Conservation (phyloP, 1,140 invertebrate genomes). For the Eumaeus atala region DNA sequence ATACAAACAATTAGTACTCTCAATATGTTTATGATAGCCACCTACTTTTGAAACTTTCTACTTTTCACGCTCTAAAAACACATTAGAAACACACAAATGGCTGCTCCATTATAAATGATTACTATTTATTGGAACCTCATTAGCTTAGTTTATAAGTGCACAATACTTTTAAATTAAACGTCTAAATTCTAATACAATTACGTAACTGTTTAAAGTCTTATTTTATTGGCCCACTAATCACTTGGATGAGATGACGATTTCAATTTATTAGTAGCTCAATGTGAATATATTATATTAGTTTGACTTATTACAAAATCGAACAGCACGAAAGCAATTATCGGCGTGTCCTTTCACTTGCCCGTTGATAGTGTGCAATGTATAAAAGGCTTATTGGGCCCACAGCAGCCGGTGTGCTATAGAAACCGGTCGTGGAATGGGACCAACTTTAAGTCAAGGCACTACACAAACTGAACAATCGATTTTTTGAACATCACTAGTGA, state of each 20-base stretch:
- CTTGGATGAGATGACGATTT: background rate
- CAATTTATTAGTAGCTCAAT: background rate
- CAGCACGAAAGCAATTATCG: conserved; percentile 63
- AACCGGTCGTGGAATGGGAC: conserved; percentile 68
- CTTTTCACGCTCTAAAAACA: conserved; percentile 73
- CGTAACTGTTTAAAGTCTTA: background rate
- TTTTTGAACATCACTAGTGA: conserved; percentile 45
- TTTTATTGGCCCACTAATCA: background rate
- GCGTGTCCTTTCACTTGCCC: conserved; percentile 66
- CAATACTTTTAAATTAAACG: conserved; percentile 13
- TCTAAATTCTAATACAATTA: background rate
- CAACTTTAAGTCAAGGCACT: conserved; percentile 61
- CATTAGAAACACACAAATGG: conserved; percentile 62
- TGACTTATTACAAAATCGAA: conserved; percentile 53
- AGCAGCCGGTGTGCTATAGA: conserved; percentile 60
- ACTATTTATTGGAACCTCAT: conserved; percentile 36
- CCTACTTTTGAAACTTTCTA: conserved; percentile 71
- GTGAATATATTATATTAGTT: conserved; percentile 28
- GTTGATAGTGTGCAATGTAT: conserved; percentile 51
- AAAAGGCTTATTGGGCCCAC: conserved; percentile 47
- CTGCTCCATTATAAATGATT: conserved; percentile 51
- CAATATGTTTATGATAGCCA: conserved; percentile 51
- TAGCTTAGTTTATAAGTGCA: conserved; percentile 11
- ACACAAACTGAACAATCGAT: conserved; percentile 66
- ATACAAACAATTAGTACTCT: conserved; percentile 35